Base-by-base conservation (phyloP, 2,888 invertebrate species). In the Cordylochernes scorpioides region DNA sequence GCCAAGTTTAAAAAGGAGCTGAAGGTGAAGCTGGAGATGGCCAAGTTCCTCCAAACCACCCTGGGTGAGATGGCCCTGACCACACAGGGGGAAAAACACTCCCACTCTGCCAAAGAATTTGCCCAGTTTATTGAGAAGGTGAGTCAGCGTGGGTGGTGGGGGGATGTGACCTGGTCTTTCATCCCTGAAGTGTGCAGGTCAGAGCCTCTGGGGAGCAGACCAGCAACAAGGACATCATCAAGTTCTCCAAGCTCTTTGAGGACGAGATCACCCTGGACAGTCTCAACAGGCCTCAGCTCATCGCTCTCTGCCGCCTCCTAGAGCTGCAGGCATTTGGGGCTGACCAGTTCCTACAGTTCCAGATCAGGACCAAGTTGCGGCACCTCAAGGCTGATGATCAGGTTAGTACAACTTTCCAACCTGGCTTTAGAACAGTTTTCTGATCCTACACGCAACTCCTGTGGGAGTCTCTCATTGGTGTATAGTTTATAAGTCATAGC, bases 201-300 rank as follows among this genome's bases (percentile, higher is more conserved):
- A 64, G 86, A 39, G 68, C 68, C 31, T 65, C 75, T 3, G 86
- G 75, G 15, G 67, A 69, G 42, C 64, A 68, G 34, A 78, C 86
- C 1, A 54, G 57, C 6, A 88, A 71, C 48, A 74, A 78, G 39
- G 91, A 97, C 44, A 88, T 99, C 30, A 67, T 94, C 58, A 84
- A 78, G 49, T 97, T 78, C 56, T 78, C 86, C 2, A 91, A 91
- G 52, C 59, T 91, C 21, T 97, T 97, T 56, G 82, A 91, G 51
- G 94, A 99, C 58, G 94, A 97, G 57, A 74, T 97, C 19, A 99
- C 97, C 1, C 57, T 99, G 34, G 97, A 99, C 54, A 86, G 86
- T 3, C 58, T 99, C 29, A 67, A 70, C 10, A 60, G 88, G 30
- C 71, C 71, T 5, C 91, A 94, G 51, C 57, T 99, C 39, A 67